Evolutionary conservation across 2,888 invertebrate genomes (phyloP).

Genomic region (Tinea trinotella): DNA sequence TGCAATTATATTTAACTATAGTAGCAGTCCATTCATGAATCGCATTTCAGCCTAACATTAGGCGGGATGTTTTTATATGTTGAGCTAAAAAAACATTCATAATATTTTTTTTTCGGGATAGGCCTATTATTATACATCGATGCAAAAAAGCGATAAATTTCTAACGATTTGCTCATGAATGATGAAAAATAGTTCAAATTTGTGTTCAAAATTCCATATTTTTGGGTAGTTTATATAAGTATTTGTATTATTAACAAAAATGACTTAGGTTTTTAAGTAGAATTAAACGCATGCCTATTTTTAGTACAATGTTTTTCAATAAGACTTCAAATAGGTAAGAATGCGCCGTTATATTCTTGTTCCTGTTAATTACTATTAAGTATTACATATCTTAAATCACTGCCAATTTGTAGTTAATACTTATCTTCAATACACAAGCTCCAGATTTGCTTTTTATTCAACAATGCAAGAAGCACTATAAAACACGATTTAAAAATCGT

Average conservation of each 20-base stretch:
- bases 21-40: no score
- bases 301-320: conserved; percentile 62
- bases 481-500: no score
- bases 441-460: no score
- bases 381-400: no score
- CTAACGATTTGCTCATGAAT: conserved; percentile 40
- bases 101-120: background rate
- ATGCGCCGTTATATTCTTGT: conserved; percentile 32
- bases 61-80: no score
- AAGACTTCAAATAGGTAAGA: conserved; percentile 51
- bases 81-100: background rate
- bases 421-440: no score
- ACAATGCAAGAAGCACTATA: no score
- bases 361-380: no score
- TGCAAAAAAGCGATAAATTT: background rate
- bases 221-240: conserved; percentile 41
- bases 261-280: conserved; percentile 47
- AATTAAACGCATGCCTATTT: conserved; percentile 60
- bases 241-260: conserved; percentile 59
- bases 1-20: no score
- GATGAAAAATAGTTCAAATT: conserved; percentile 50
- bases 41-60: no score
- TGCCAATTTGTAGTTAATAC: no score
- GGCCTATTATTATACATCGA: no score
- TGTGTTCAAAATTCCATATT: conserved; percentile 49